Conservation (phyloP, 2,888 invertebrate genomes). For the Andrena dorsata region DNA sequence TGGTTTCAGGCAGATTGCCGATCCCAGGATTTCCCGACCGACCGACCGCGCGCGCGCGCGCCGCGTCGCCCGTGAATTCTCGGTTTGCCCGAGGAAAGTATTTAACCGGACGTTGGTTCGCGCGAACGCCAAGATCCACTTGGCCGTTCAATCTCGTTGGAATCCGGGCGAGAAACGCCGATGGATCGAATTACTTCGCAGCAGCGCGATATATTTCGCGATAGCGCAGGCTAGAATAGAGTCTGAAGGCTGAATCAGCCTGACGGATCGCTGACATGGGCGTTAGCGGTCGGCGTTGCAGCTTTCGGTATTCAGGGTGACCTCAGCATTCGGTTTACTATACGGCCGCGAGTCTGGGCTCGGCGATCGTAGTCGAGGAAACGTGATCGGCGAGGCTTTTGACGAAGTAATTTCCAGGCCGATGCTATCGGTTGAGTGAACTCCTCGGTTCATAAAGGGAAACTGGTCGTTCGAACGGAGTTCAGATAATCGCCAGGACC, state of each 20-base stretch:
- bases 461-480: not conserved
- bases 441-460: not conserved
- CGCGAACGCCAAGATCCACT: not conserved
- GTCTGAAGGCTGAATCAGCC: too few species aligned
- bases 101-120: not conserved
- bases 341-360: too few species aligned
- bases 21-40: conserved; percentile 26
- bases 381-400: not conserved
- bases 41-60: not conserved
- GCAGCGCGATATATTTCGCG: not conserved
- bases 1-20: conserved; percentile 23
- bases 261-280: not conserved
- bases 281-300: not conserved
- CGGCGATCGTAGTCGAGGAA: too few species aligned
- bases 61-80: conserved; percentile 10
- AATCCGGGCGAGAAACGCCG: not conserved
- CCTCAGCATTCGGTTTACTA: too few species aligned
- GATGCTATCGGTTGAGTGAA: not conserved
- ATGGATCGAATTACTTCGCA: not conserved
- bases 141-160: not conserved
- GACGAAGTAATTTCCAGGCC: not conserved
- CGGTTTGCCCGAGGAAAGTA: conserved; percentile 5
- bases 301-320: not conserved
- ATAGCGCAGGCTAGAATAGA: too few species aligned
- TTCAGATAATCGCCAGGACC: not conserved